Percentiles rank a stretch among this genome's conserved stretches.
phyloP scores from a whole-genome alignment of 1,140 invertebrate species.

The Papilio dardanus region DNA sequence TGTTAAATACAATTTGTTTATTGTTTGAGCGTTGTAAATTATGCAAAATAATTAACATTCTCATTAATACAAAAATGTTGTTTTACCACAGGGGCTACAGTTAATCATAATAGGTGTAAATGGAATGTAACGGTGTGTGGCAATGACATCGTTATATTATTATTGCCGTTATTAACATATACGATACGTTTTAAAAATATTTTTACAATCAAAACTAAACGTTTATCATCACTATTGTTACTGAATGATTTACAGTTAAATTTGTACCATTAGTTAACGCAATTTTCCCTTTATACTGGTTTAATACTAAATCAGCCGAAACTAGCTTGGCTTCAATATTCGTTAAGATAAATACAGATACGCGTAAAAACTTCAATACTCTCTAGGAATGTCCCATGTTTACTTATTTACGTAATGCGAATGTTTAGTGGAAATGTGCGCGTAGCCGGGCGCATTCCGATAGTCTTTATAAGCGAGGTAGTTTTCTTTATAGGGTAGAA shows the following conservation, averaged over 20 bases:
- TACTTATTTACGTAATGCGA: constrained; percentile 59
- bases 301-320: background rate
- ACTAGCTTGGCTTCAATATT: background rate
- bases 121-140: constrained; percentile 14
- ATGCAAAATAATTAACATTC: constrained; percentile 12
- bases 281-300: too few species aligned
- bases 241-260: background rate
- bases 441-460: constrained; percentile 51
- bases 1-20: background rate
- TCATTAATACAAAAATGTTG: constrained; percentile 8
- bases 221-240: background rate
- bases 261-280: background rate
- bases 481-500: constrained; percentile 66
- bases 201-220: background rate
- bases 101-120: constrained; percentile 11
- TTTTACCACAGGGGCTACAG: constrained; percentile 3
- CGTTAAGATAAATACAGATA: background rate
- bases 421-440: constrained; percentile 51
- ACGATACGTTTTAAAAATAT: background rate
- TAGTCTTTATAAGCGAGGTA: constrained; percentile 58
- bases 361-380: background rate
- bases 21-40: background rate
- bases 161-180: background rate
- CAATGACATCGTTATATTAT: constrained; percentile 6
- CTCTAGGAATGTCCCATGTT: constrained; percentile 30